Evolutionary conservation across 64 coral and sea anemone species (phyloP).

Genomic region (Pocillopora verrucosa): DNA sequence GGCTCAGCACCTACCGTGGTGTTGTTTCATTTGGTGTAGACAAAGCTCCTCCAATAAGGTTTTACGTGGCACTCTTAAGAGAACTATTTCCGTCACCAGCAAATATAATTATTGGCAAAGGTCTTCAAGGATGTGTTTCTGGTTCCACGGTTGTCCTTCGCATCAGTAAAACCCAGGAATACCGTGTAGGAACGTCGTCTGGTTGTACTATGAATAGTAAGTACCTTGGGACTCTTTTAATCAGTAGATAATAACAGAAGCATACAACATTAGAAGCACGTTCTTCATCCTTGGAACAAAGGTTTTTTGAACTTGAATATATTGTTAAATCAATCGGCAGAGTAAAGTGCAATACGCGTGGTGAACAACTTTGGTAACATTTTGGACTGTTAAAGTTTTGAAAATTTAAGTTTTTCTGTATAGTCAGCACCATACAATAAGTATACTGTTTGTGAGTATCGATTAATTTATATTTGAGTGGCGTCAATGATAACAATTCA

Average conservation of each 20-base stretch:
- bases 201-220: constrained; percentile 41
- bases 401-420: too few species aligned
- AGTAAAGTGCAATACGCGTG: too few species aligned
- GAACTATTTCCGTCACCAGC: constrained; percentile 34
- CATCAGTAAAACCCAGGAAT: background rate
- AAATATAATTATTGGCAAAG: constrained; percentile 26
- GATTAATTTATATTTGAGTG: too few species aligned
- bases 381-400: too few species aligned
- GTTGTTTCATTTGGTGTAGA: constrained; percentile 38
- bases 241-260: background rate
- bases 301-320: too few species aligned
- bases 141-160: constrained; percentile 27
- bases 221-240: background rate
- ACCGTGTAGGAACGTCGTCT: constrained; percentile 10
- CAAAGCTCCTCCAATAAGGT: background rate
- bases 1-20: constrained; percentile 1
- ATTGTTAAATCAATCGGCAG: too few species aligned
- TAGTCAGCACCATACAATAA: too few species aligned
- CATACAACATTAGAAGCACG: too few species aligned
- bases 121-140: constrained; percentile 47
- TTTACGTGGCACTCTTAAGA: constrained; percentile 3
- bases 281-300: too few species aligned
- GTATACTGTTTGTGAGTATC: too few species aligned
- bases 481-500: too few species aligned
- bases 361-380: background rate